phyloP scores from a whole-genome alignment of 1,140 invertebrate genomes.

The Leptopilina boulardi region DNA sequence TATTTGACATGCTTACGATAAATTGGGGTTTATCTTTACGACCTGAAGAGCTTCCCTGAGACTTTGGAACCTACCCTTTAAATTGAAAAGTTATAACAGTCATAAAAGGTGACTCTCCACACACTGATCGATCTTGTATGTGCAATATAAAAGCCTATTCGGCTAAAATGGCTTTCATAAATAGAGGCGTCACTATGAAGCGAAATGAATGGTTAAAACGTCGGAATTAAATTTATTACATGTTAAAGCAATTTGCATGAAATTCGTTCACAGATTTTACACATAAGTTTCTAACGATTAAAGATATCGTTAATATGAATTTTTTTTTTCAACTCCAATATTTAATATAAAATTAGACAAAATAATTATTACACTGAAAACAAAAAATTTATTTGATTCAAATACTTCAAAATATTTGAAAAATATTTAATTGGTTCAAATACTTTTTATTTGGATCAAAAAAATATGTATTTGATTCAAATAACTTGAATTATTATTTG shows the following conservation, averaged over 20 bases:
- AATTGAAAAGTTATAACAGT: slow-evolving; percentile 14
- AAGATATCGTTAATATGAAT: not conserved
- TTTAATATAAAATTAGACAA: no score
- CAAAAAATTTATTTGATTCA: no score
- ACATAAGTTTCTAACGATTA: not conserved
- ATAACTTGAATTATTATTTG: no score
- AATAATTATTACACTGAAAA: no score
- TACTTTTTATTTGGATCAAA: no score
- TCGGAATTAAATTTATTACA: slow-evolving; percentile 8
- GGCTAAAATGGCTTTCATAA: slow-evolving; percentile 6
- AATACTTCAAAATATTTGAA: no score
- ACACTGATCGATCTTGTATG: slow-evolving; percentile 16
- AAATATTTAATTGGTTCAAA: no score
- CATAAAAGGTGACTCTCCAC: slow-evolving; percentile 12
- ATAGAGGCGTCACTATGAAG: not conserved
- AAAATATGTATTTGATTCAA: no score
- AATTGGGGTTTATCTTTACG: slow-evolving; percentile 9
- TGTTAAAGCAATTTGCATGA: not conserved
- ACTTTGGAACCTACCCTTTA: slow-evolving; percentile 8
- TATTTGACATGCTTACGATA: not conserved
- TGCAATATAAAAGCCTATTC: slow-evolving; percentile 13
- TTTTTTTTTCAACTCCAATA: no score
- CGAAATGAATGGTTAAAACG: slow-evolving; percentile 2
- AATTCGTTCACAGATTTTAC: not conserved
- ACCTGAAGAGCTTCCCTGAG: not conserved